Base-by-base conservation (phyloP, 2,113 vertebrate species). In the Neodontobutis hainanensis region DNA sequence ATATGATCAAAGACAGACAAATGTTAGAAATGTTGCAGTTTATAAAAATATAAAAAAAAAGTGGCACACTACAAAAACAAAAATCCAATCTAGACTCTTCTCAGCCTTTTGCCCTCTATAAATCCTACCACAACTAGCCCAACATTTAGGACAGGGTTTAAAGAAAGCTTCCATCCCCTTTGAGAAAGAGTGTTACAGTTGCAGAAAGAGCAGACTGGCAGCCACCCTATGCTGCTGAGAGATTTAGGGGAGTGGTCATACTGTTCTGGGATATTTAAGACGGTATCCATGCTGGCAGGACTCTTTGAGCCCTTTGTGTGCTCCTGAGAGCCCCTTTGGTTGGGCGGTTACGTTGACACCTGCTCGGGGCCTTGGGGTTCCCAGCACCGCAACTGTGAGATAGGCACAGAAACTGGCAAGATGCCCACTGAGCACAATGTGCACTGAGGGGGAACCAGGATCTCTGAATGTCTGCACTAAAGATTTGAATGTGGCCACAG, bases 271-370 rank as follows among this genome's bases (percentile, higher is more conserved):
- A 87, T 72, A 85, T 90, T 90, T 79, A 88, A 90, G 85, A 89
- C 66, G 16, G 85, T 83, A 46, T 68, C 87, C 86, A 85, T 87
- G 82, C 86, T 90, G 88, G 86, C 86, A 87, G 66, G 82, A 81
- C 75, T 90, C 87, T 89, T 85, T 90, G 87, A 89, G 87, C 61
- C 76, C 70, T 86, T 90, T 91, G 90, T 91, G 80, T 62, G 75
- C 64, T 66, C 61, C 46, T 78, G 76, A 75, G 81, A 61, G 86
- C 75, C 82, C 80, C 81, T 84, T 83, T 87, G 82, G 75, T 82
- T 65, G 75, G 59, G 49, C 77, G 72, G 81, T 72, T 85, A 89
- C 81, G 86, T 72, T 63, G 89, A 90, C 91, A 92, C 91, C 91
- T 92, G 91, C 89, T 90, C 50, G 72, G 84, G 74, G 87, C 81